Percentiles rank a stretch among this genome's conserved stretches.
Conservation (phyloP, 2,113 vertebrate species). For the Sus scrofa region T2T-Sscrofa CM000812.6:218634001-218634500, state of each 20-base stretch:
- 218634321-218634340: constrained; percentile 5
- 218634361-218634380: constrained; percentile 13
- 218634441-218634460: constrained; percentile 28
- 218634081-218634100: constrained; percentile 67
- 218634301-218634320: constrained; percentile 54
- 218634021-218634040: constrained; percentile 34
- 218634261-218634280: background rate
- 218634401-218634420: background rate
- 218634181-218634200: constrained; percentile 60
- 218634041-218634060: background rate
- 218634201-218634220: constrained; percentile 58
- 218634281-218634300: constrained; percentile 18
- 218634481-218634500: background rate
- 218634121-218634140: constrained; percentile 70
- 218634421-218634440: background rate
- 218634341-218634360: constrained; percentile 25
- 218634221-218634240: constrained; percentile 68
- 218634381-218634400: background rate
- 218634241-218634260: constrained; percentile 11
- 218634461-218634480: constrained; percentile 6
- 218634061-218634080: constrained; percentile 41
- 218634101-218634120: constrained; percentile 58
- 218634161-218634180: constrained; percentile 53
- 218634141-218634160: constrained; percentile 36
- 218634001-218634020: constrained; percentile 9